phyloP scores from a whole-genome alignment of 1,140 invertebrate species.

The Oryzaephilus surinamensis region DNA sequence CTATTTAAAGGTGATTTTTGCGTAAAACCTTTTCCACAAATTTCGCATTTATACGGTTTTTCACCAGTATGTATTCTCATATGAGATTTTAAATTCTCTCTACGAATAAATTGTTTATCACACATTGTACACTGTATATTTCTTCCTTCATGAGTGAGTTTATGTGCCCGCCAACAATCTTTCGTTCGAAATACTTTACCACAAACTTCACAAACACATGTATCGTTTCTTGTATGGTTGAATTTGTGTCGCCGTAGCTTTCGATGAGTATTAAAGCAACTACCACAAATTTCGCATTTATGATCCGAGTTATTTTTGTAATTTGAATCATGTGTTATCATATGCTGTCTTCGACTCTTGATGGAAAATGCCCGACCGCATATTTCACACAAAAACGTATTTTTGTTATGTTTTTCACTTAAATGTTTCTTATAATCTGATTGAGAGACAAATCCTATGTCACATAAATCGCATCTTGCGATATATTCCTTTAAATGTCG shows the following conservation, averaged over 20 bases:
- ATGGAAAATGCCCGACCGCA: no score
- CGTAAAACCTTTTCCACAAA: conserved; percentile 44
- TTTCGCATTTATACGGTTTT: conserved; percentile 33
- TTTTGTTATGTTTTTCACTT: no score
- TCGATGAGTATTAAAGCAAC: background rate
- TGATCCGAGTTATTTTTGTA: background rate
- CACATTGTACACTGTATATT: conserved; percentile 43
- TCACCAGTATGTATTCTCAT: conserved; percentile 34
- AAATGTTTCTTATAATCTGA: no score
- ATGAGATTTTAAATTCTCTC: conserved; percentile 35
- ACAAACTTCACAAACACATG: conserved; percentile 41
- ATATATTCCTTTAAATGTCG: no score
- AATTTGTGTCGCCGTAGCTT: background rate
- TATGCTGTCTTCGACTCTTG: background rate
- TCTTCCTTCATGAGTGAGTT: conserved; percentile 27
- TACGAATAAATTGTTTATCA: conserved; percentile 40
- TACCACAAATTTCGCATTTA: conserved; percentile 10
- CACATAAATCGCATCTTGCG: no score
- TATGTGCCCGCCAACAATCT: conserved; percentile 48
- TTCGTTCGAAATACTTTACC: conserved; percentile 45
- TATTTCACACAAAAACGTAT: no score
- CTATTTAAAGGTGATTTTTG: conserved; percentile 44
- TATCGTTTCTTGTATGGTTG: no score
- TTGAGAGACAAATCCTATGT: no score
- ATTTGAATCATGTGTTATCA: background rate